Evolutionary conservation across 2,113 vertebrate genomes (phyloP), one percentile per base, ranked within the genome.

Genomic region (Neodontobutis hainanensis): DNA sequence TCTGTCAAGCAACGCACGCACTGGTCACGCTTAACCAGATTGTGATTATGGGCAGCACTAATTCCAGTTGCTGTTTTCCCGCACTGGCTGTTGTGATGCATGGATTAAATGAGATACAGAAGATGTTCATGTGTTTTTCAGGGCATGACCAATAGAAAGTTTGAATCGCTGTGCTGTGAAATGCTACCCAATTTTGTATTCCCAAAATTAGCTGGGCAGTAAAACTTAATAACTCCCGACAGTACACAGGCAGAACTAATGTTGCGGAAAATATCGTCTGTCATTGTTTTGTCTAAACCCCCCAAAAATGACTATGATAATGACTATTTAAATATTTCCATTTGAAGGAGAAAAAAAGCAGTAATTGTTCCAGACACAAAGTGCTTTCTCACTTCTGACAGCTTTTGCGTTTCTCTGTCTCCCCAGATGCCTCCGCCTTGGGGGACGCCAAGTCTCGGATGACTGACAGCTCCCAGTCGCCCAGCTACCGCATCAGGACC

Each of bases 401-500:
- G 42, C 50, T 43, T 27, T 27, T 46, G 19, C 56, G 82, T 68
- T 73, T 19, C 63, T 68, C 2, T 68, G 68, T 81, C 66, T 91
- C 70, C 92, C 68, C 92, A 97, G 95, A 97, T 94, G 93, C 91
- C 86, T 91, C 95, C 11, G 80, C 90, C 75, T 81, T 80, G 48
- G 87, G 91, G 82, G 89, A 93, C 85, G 90, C 84, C 86, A 97
- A 96, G 84, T 87, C 93, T 66, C 92, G 92, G 81, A 85, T 89
- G 85, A 93, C 95, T 80, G 96, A 96, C 78, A 73, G 91, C 78
- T 87, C 91, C 77, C 95, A 94, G 82, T 92, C 93, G 79, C 94
- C 94, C 80, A 92, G 93, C 88, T 97, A 94, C 91, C 92, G 94
- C 87, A 86, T 94, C 85, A 93, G 94, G 88, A 88, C 92, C 36